These are phyloP conservation scores for Psittacula cyanocephala DNA, from an alignment of 2,113 vertebrate species.

Conservation along the genomic window DNA sequence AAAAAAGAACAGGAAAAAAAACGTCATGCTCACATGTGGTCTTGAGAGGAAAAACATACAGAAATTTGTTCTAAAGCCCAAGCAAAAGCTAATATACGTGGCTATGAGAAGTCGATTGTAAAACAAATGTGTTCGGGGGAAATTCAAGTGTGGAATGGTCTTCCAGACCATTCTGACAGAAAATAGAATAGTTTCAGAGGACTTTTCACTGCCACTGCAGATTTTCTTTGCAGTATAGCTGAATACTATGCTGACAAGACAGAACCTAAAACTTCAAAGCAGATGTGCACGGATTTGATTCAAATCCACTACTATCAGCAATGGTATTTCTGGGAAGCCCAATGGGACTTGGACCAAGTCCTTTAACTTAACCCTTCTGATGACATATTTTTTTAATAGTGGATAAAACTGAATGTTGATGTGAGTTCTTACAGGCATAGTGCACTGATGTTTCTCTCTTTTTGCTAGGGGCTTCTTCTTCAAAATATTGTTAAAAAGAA, in stretches of 20 bases:
- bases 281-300: background rate
- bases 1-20: background rate
- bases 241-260: background rate
- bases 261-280: background rate
- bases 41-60: background rate
- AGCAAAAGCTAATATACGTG: background rate
- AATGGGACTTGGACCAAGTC: background rate
- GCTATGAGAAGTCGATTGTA: background rate
- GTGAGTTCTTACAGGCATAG: background rate
- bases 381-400: background rate
- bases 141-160: background rate
- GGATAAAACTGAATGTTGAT: background rate
- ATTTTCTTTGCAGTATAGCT: background rate
- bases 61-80: background rate
- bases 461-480: background rate
- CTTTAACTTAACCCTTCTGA: background rate
- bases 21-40: fast-evolving
- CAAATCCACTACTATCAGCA: background rate
- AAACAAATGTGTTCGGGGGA: background rate
- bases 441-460: background rate
- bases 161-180: background rate
- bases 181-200: background rate
- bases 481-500: background rate
- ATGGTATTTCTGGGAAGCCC: background rate
- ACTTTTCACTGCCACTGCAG: background rate